Evolutionary conservation across 2,113 vertebrate species (phyloP), one percentile per base, ranked within the genome.

Genomic region (Sphyrna mokarran): DNA sequence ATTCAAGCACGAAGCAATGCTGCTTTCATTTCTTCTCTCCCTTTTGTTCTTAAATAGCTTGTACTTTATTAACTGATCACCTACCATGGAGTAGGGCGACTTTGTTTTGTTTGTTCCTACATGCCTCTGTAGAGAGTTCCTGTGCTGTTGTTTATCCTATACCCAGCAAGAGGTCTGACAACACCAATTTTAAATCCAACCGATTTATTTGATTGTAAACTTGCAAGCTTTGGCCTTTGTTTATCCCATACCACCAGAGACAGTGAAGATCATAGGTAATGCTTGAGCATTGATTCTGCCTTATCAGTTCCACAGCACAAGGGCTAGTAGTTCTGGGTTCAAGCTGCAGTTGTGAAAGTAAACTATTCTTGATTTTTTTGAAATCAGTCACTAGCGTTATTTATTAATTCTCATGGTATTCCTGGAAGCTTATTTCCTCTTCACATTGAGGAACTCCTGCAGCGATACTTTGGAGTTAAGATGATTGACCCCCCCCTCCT

Each of bases 31-130:
- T 33, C 26, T 26, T 63, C 33, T 6, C 33, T 63, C 29, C 58
- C 33, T 91, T 63, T 91, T 91, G 58, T 91, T 91, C 58, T 63
- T 91, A n/a, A 91, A 91, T 91, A 91, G 89, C 58, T 63, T 63
- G 58, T 91, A 54, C 89, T 91, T 91, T 91, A 37, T 80, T n/a
- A 61, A 33, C 29, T 90, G 87, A 33, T 63, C 89, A 91, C 58
- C 89, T 63, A 61, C 54, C 58, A 63, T 5, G 58, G 13, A 29
- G 58, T 26, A 89, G 86, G 7, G 54, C 13, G 48, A 29, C 48
- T 29, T 3, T 87, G 43, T 23, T 58, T 58, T 10, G 10, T 89
- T 80, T 80, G 78, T 40, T 40, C 78, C 78, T 80, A 48, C 16
- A 43, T 43, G 16, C 40, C 40, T 86, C 37, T 20, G 8, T 29